phyloP scores from a whole-genome alignment of 2,797 vertebrate species.

The Liparis tanakae region DNA sequence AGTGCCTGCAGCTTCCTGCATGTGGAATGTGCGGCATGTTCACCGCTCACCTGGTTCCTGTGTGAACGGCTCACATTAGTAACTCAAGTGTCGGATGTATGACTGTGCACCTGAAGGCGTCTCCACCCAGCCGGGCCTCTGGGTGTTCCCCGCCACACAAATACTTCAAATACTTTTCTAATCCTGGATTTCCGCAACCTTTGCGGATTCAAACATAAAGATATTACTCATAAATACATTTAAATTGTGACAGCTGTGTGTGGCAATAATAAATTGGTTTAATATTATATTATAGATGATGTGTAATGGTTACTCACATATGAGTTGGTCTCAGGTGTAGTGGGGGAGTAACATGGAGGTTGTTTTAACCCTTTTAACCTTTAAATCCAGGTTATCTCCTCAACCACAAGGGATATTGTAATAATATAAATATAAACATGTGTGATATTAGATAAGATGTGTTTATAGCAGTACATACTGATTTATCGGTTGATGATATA shows the following conservation, averaged over 20 bases:
- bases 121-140: constrained; percentile 25
- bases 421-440: too few species aligned
- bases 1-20: constrained; percentile 13
- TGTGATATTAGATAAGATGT: too few species aligned
- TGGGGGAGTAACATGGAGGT: not conserved
- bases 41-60: not conserved
- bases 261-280: too few species aligned
- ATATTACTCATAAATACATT: not conserved
- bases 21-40: not conserved
- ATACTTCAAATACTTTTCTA: constrained; percentile 27
- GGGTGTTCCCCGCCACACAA: constrained; percentile 9
- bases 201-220: not conserved
- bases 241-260: too few species aligned
- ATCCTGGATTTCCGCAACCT: constrained; percentile 11
- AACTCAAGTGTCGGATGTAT: not conserved
- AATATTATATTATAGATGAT: not conserved
- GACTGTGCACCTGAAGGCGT: constrained; percentile 16
- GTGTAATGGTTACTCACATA: not conserved
- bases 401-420: too few species aligned
- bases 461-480: too few species aligned
- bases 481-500: too few species aligned
- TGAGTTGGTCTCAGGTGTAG: not conserved
- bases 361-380: not conserved
- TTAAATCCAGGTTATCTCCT: too few species aligned
- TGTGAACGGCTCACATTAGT: not conserved